A percentile compares a stretch with the other conserved stretches of the same genome.
These are phyloP conservation scores for Caenorhabditis macrosperma DNA, from an alignment of 2,888 invertebrate species.

Conservation along the genomic window DNA sequence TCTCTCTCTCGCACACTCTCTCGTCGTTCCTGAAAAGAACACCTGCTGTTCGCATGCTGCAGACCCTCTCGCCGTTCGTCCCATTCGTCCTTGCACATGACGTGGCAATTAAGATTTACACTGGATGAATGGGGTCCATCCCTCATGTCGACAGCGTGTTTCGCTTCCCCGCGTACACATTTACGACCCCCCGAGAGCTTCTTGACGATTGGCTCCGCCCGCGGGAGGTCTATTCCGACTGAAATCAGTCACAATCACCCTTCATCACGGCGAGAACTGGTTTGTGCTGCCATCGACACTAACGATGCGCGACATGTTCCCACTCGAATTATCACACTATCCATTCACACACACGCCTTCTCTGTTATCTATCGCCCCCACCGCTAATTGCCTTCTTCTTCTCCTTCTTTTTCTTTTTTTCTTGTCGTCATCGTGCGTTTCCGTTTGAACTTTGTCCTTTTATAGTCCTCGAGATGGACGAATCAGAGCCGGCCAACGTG, in stretches of 20 bases:
- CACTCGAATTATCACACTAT: slow-evolving; percentile 29
- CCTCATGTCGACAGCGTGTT: slow-evolving; percentile 16
- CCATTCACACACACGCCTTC: slow-evolving; percentile 21
- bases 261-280: slow-evolving; percentile 35
- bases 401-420: not conserved
- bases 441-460: slow-evolving; percentile 1
- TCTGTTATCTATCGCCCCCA: slow-evolving; percentile 12
- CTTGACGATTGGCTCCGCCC: slow-evolving; percentile 40
- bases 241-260: slow-evolving; percentile 19
- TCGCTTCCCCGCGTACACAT: slow-evolving; percentile 19
- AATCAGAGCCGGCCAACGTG: slow-evolving; percentile 55
- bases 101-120: slow-evolving; percentile 52
- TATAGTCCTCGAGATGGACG: slow-evolving; percentile 55
- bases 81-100: slow-evolving; percentile 23
- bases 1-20: slow-evolving; percentile 22
- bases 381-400: not conserved
- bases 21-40: slow-evolving; percentile 20
- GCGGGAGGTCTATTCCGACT: not conserved
- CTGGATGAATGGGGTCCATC: slow-evolving; percentile 18
- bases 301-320: slow-evolving; percentile 52
- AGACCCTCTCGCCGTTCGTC: not conserved
- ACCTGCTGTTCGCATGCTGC: slow-evolving; percentile 29
- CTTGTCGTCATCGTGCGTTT: not conserved
- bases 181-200: slow-evolving; percentile 34
- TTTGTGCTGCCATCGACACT: slow-evolving; percentile 44